These are phyloP conservation scores for Chiropotes sagulatus DNA, from an alignment of 2,797 vertebrate genomes.

Conservation along the genomic window DNA sequence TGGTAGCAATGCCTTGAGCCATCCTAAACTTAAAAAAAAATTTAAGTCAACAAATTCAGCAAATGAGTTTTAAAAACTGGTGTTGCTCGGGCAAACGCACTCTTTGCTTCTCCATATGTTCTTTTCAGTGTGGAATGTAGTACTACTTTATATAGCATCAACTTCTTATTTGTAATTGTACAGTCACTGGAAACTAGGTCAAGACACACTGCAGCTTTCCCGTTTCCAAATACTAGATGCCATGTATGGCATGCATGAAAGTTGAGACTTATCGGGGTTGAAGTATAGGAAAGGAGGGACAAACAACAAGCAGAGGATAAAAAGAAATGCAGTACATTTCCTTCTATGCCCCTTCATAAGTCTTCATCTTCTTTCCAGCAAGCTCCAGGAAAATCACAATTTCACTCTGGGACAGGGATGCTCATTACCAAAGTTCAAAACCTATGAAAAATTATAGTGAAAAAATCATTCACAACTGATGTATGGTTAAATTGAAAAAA, in stretches of 20 bases:
- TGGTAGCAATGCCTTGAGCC: neutral
- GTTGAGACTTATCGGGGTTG: constrained; percentile 28
- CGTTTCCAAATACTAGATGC: constrained; percentile 29
- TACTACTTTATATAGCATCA: constrained; percentile 55
- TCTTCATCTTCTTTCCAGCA: constrained; percentile 77
- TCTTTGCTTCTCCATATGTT: constrained; percentile 18
- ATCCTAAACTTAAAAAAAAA: neutral
- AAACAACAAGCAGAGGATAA: neutral
- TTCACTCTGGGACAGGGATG: constrained; percentile 76
- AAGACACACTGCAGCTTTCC: neutral
- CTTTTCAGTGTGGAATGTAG: neutral
- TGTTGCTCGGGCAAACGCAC: neutral
- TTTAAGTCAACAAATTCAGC: constrained; percentile 19
- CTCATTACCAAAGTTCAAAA: constrained; percentile 81
- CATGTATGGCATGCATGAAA: neutral
- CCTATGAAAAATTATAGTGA: constrained; percentile 82
- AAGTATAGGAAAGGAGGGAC: neutral
- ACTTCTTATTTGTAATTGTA: constrained; percentile 57
- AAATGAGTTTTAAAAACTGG: neutral
- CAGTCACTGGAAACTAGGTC: constrained; percentile 71
- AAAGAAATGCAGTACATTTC: constrained; percentile 71
- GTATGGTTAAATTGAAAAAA: constrained; percentile 81
- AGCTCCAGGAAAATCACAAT: constrained; percentile 79
- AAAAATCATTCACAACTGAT: constrained; percentile 82
- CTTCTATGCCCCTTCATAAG: constrained; percentile 76